phyloP scores from a whole-genome alignment of 1,140 invertebrate genomes.

The Scaptomyza pallida region DNA sequence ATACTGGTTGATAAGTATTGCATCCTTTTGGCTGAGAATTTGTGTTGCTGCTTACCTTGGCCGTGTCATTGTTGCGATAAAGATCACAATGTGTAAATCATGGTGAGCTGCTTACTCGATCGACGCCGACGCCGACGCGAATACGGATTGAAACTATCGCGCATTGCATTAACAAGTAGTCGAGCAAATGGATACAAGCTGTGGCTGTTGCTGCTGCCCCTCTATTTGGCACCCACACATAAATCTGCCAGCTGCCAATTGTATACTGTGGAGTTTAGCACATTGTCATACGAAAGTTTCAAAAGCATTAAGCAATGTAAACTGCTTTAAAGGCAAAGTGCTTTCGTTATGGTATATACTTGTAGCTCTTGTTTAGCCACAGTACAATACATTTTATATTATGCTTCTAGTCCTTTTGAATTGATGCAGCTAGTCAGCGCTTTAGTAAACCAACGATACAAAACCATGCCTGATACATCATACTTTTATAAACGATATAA shows the following conservation, averaged over 20 bases:
- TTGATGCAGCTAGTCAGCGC: too few species aligned
- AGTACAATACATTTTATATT: too few species aligned
- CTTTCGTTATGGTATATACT: slow-evolving; percentile 15
- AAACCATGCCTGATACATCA: too few species aligned
- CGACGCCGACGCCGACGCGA: slow-evolving; percentile 4
- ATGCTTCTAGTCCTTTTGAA: too few species aligned
- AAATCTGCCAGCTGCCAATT: slow-evolving; percentile 35
- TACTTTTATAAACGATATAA: too few species aligned
- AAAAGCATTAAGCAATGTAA: too few species aligned
- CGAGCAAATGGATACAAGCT: slow-evolving; percentile 76
- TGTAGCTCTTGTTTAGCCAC: too few species aligned
- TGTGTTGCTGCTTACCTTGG: slow-evolving; percentile 43
- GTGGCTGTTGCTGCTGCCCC: slow-evolving; percentile 16
- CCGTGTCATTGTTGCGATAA: slow-evolving; percentile 75
- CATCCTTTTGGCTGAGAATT: slow-evolving; percentile 76
- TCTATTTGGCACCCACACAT: slow-evolving; percentile 26
- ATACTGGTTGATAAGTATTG: slow-evolving; percentile 37
- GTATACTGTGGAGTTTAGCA: slow-evolving; percentile 13
- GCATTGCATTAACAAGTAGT: slow-evolving; percentile 80
- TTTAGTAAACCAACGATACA: too few species aligned
- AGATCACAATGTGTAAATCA: slow-evolving; percentile 79
- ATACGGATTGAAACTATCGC: slow-evolving; percentile 3
- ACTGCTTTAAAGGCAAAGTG: too few species aligned
- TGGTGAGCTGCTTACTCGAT: slow-evolving; percentile 46
- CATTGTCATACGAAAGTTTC: slow-evolving; percentile 79